Evolutionary conservation across 2,113 vertebrate species (phyloP), one percentile per base, ranked within the genome.

Genomic region (Corythaixoides concolor): DNA sequence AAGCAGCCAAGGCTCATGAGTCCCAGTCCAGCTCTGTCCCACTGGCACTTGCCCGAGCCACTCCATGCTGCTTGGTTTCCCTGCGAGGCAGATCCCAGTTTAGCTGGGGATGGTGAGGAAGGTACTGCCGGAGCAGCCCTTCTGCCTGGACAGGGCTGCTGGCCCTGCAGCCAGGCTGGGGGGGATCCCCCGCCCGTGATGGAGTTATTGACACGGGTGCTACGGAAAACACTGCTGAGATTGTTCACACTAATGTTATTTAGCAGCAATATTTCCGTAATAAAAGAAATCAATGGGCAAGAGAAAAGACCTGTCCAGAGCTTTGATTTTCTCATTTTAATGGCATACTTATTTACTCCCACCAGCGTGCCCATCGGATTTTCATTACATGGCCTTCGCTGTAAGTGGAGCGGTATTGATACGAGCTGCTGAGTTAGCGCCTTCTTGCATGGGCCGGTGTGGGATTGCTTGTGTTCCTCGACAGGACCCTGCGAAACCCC

Each of bases 191-290:
- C 45, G 0, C 85, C 94, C 12, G 3, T 58, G 80, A 92, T 85
- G 66, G 94, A 89, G 85, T 92, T 97, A 98, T 98, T 90, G 97
- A 98, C 96, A 89, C 4, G 0, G 77, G 45, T 7, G 1, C 96
- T 96, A 88, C 49, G 64, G 94, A 97, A 97, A 97, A 97, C 97
- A 96, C 96, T 97, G 94, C 96, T 96, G 94, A 97, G 97, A 98
- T 97, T 97, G 96, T 97, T 97, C 96, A 97, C 97, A 95, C 97
- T 97, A 97, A 98, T 98, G 97, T 98, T 98, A 98, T 98, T 98
- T 98, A 98, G 97, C 97, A 97, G 97, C 97, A 97, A 98, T 97
- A 98, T 97, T 98, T 98, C 97, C 95, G 95, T 98, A 98, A 98
- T 98, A 97, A 97, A 97, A 96, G 97, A 96, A 97, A 98, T 98